These are phyloP conservation scores for Macrotrachela quadricornifera DNA, from an alignment of 1,140 invertebrate genomes.

Conservation along the genomic window DNA sequence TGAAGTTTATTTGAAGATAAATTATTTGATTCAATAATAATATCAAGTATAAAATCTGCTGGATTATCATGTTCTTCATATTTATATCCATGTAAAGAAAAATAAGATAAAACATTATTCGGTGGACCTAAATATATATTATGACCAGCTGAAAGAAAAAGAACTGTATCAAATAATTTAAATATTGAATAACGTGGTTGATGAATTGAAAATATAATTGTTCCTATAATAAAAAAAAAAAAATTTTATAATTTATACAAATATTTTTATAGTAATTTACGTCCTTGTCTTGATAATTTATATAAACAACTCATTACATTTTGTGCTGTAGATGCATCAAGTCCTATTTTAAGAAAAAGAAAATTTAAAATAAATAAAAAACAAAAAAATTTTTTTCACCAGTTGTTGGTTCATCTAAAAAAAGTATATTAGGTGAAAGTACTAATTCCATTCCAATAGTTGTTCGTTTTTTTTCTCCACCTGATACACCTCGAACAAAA, in stretches of 20 bases:
- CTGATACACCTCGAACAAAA: conserved; percentile 26
- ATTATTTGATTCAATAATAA: conserved; percentile 11
- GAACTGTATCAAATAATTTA: conserved; percentile 22
- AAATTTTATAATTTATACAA: too few species aligned
- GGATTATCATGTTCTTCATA: conserved; percentile 29
- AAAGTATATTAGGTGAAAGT: conserved; percentile 25
- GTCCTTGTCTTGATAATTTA: conserved; percentile 14
- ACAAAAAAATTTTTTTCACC: too few species aligned
- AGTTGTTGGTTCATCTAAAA: conserved; percentile 31
- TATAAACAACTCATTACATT: conserved; percentile 23
- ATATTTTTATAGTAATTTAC: not conserved
- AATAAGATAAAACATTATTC: not conserved
- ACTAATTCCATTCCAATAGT: conserved; percentile 31
- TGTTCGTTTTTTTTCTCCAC: conserved; percentile 27
- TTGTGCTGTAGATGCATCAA: conserved; percentile 28
- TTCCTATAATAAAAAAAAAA: conserved; percentile 2
- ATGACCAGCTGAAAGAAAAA: conserved; percentile 20
- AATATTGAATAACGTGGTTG: conserved; percentile 29
- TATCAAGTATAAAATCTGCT: conserved; percentile 27
- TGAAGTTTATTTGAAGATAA: too few species aligned
- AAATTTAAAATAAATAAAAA: too few species aligned
- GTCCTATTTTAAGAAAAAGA: conserved; percentile 11
- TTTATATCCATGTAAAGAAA: conserved; percentile 17
- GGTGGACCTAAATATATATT: conserved; percentile 22
- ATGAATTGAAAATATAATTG: conserved; percentile 29